These are phyloP conservation scores for Sebastes alutus DNA, from an alignment of 2,797 vertebrate species.

Conservation along the genomic window DNA sequence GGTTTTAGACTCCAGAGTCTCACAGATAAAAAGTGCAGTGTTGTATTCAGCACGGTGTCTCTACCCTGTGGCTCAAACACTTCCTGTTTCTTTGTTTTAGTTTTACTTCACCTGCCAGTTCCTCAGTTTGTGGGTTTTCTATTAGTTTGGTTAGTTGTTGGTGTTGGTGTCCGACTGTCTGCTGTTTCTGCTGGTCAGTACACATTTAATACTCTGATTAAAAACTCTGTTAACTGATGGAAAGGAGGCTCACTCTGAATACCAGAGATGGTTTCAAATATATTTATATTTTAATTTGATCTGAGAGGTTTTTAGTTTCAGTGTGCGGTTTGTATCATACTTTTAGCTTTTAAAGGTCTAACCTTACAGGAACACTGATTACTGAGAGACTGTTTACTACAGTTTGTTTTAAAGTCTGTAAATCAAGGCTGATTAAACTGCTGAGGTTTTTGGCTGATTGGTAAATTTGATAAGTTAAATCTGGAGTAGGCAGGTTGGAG, in stretches of 20 bases:
- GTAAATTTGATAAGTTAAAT: no score
- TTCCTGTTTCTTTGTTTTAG: constrained; percentile 8
- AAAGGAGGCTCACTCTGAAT: not conserved
- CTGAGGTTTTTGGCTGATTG: not conserved
- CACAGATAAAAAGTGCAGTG: not conserved
- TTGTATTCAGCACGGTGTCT: not conserved
- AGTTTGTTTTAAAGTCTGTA: not conserved
- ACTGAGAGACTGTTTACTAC: not conserved
- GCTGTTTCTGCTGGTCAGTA: not conserved
- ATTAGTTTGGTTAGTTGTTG: not conserved
- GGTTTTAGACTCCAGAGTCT: not conserved
- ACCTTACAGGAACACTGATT: not conserved
- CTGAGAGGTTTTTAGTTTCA: not conserved
- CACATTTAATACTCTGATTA: not conserved
- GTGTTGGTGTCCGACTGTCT: not conserved
- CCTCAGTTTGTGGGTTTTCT: not conserved
- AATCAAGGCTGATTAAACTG: not conserved
- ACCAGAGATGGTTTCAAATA: not conserved
- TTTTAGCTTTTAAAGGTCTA: not conserved
- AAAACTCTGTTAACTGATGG: not conserved
- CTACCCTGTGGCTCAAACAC: not conserved
- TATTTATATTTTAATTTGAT: not conserved
- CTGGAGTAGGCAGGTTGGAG: no score
- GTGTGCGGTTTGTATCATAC: accelerated
- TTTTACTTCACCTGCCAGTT: constrained; percentile 5